These are phyloP conservation scores for Trisateles emortualis DNA, from an alignment of 2,888 invertebrate species.

Conservation along the genomic window DNA sequence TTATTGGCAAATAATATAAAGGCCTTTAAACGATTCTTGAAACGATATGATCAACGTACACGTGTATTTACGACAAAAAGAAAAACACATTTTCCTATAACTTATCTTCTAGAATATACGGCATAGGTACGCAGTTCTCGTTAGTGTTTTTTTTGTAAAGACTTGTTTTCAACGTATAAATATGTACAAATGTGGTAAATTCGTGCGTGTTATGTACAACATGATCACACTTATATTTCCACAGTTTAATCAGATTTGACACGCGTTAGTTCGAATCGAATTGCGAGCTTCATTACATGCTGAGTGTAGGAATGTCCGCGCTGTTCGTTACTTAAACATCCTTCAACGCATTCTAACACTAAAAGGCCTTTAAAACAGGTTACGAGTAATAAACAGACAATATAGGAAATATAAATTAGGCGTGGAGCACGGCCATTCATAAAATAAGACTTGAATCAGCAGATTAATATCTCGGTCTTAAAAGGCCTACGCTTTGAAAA, in stretches of 20 bases:
- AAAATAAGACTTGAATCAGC: conserved; percentile 30
- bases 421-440: conserved; percentile 34
- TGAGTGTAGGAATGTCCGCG: conserved; percentile 36
- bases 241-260: conserved; percentile 78
- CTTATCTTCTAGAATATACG: background rate
- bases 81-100: background rate
- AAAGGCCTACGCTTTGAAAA: background rate
- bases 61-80: background rate
- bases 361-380: conserved; percentile 37
- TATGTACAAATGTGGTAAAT: conserved; percentile 43
- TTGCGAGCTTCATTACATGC: conserved; percentile 41
- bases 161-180: conserved; percentile 47
- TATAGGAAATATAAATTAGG: conserved; percentile 28
- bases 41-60: background rate
- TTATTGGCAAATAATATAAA: background rate
- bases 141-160: conserved; percentile 27
- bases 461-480: conserved; percentile 28
- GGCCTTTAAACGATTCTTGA: background rate
- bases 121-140: background rate
- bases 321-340: conserved; percentile 42
- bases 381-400: conserved; percentile 32
- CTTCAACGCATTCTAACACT: conserved; percentile 39
- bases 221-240: conserved; percentile 74
- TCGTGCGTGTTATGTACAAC: conserved; percentile 52
- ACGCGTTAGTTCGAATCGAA: conserved; percentile 58